Percentiles rank a stretch among this genome's conserved stretches.
These are phyloP conservation scores for Caerostris darwini DNA, from an alignment of 1,140 invertebrate species.

Conservation along the genomic window DNA sequence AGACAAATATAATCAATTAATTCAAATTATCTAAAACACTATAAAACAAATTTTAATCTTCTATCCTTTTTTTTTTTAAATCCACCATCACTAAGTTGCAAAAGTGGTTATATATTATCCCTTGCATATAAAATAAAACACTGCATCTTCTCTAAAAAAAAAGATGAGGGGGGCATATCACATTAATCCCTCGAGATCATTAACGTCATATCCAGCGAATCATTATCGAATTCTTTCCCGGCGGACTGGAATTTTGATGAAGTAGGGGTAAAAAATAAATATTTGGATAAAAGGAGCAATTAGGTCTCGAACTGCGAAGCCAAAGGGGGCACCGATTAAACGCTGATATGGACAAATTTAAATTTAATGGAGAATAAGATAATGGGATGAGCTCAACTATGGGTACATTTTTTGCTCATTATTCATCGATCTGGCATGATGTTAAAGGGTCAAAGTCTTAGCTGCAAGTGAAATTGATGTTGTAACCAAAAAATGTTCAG, in stretches of 20 bases:
- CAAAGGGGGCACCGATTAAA: background rate
- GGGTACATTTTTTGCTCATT: too few relatives aligned
- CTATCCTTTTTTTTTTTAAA: too few relatives aligned
- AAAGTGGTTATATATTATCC: too few relatives aligned
- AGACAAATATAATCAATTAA: too few relatives aligned
- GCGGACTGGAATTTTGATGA: slow-evolving; percentile 12
- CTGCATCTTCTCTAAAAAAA: background rate
- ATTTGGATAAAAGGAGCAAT: slow-evolving; percentile 15
- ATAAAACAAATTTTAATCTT: too few relatives aligned
- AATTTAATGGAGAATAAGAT: slow-evolving; percentile 35
- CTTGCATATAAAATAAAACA: background rate
- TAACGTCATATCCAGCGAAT: slow-evolving; percentile 34
- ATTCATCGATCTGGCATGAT: too few relatives aligned
- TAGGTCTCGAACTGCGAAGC: background rate
- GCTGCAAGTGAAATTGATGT: too few relatives aligned
- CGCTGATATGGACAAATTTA: background rate
- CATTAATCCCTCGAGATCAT: background rate
- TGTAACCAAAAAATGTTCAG: too few relatives aligned
- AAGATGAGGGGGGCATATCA: background rate
- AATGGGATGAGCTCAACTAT: too few relatives aligned
- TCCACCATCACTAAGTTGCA: too few relatives aligned
- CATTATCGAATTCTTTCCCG: background rate
- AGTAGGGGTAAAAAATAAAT: background rate
- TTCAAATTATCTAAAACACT: too few relatives aligned
- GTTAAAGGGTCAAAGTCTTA: too few relatives aligned